phyloP scores from a whole-genome alignment of 2,888 invertebrate genomes.

The Oscheius sp. region DNA sequence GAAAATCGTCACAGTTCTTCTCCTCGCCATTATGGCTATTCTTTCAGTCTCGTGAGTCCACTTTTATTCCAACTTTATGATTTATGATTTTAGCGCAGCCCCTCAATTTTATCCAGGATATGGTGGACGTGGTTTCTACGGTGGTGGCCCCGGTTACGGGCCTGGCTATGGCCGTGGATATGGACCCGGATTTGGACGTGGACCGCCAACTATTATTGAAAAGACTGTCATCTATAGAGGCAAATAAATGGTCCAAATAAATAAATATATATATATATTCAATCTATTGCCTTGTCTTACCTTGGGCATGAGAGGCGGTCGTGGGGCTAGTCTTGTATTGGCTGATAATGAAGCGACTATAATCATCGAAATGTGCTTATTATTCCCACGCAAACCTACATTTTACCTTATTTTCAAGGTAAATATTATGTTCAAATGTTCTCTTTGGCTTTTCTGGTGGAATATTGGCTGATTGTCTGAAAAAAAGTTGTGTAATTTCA shows the following conservation, averaged over 20 bases:
- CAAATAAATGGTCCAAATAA: constrained; percentile 28
- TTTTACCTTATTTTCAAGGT: constrained; percentile 1
- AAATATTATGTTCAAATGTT: constrained; percentile 18
- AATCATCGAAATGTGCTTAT: not conserved
- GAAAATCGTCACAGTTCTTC: constrained; percentile 10
- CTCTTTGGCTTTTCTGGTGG: constrained; percentile 27
- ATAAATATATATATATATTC: constrained; percentile 10
- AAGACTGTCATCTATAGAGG: constrained; percentile 43
- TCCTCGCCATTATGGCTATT: constrained; percentile 13
- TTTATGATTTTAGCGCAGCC: too few species aligned
- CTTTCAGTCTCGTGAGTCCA: constrained; percentile 21
- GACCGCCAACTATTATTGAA: constrained; percentile 41
- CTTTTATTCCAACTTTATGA: too few species aligned
- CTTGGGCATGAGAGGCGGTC: constrained; percentile 19
- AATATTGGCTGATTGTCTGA: not conserved
- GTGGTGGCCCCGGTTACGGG: too few species aligned
- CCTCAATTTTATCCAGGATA: too few species aligned
- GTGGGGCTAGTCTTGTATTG: not conserved
- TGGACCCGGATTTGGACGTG: constrained; percentile 5
- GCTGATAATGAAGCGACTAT: constrained; percentile 19
- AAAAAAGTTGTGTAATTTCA: too few species aligned
- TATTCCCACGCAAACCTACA: not conserved
- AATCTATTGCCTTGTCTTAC: constrained; percentile 7
- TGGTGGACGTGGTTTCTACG: not conserved
- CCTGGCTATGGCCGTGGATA: too few species aligned